Conservation (phyloP, 1,140 invertebrate genomes). For the Bombus impatiens region DNA sequence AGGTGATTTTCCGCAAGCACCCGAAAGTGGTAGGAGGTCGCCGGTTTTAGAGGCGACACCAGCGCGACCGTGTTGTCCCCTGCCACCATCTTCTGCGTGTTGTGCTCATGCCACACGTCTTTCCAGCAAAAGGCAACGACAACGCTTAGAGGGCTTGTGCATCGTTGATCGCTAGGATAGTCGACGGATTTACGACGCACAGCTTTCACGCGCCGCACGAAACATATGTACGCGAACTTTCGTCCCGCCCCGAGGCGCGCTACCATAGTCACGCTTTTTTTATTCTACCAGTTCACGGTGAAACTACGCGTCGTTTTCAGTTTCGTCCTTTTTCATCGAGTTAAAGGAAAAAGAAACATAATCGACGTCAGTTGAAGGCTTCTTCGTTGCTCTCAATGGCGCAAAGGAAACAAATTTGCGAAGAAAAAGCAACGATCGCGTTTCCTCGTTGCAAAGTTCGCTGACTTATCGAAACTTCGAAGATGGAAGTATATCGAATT, state of each 20-base stretch:
- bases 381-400: background rate
- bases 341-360: background rate
- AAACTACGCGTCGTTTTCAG: background rate
- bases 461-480: background rate
- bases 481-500: background rate
- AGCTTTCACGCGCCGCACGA: background rate
- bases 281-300: background rate
- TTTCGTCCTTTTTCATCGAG: background rate
- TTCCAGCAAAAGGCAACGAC: conserved; percentile 70
- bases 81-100: conserved; percentile 82
- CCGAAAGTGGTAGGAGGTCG: conserved; percentile 86
- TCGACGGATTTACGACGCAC: conserved; percentile 14
- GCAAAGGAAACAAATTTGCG: background rate
- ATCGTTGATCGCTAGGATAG: conserved; percentile 21
- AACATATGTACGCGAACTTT: background rate
- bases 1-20: conserved; percentile 87
- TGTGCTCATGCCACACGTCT: conserved; percentile 84
- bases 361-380: background rate
- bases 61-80: conserved; percentile 84
- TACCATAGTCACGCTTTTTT: background rate
- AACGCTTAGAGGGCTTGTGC: conserved; percentile 65
- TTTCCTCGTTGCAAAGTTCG: background rate
- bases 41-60: conserved; percentile 85
- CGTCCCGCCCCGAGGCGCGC: background rate
- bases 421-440: background rate